Evolutionary conservation across 2,888 invertebrate genomes (phyloP), one percentile per base, ranked within the genome.

Genomic region (Esperia sulphurella): DNA sequence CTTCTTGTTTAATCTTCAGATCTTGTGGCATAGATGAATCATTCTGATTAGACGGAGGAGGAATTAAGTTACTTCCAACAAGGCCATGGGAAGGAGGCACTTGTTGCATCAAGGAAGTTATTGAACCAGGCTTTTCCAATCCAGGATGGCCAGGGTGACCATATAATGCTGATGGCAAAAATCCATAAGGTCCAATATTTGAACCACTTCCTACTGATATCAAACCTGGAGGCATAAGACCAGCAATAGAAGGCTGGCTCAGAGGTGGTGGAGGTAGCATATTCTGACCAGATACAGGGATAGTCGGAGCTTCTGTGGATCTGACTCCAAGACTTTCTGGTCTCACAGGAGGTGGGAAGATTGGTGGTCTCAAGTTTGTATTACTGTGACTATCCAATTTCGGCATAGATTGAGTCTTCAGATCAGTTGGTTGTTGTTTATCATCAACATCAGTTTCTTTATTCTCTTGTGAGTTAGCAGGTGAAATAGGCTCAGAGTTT

Each of bases 111-210:
- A 83, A 64, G 53, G 83, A 79, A 54, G 83, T 79, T 58, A 85
- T 68, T 48, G 82, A 75, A 33, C 79, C 78, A 49, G 83, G 81
- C 55, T 88, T 90, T 37, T 88, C 89, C 42, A 87, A 63, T 1
- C 85, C 81, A 54, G 70, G 68, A 56, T 77, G 79, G 14, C 71
- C 63, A 40, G 76, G 73, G 56, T 80, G 83, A 21, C 83, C 92
- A 68, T 86, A 89, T 45, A 89, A 62, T 48, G 87, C 60, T 46
- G 87, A 65, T 33, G 92, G 91, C 86, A 92, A 90, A 58, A 92
- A 92, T 10, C 93, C 90, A 70, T 93, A 94, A 46, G 92, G 92
- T 8, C 91, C 90, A 60, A 92, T 89, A 63, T 91, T 89, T 43
- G 90, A 73, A 46, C 86, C 84, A 65, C 90, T 91, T 46, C 92